phyloP scores from a whole-genome alignment of 2,888 invertebrate genomes.

The Dynastes hyllus region DNA sequence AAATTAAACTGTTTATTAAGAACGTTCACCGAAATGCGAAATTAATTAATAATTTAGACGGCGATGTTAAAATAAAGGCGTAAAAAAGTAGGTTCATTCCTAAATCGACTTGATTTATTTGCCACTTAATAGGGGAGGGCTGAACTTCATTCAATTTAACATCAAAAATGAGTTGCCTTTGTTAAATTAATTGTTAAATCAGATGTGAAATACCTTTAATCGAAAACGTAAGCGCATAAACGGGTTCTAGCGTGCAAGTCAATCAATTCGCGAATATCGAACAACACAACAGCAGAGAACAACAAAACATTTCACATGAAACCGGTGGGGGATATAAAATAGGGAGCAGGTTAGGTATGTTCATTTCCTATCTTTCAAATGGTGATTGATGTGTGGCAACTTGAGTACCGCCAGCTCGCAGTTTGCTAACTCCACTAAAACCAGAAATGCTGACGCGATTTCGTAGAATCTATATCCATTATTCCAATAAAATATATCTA shows the following conservation, averaged over 20 bases:
- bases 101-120: constrained; percentile 22
- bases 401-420: constrained; percentile 45
- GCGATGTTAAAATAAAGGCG: no score
- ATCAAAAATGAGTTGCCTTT: constrained; percentile 40
- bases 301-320: constrained; percentile 62
- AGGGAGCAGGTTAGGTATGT: constrained; percentile 68
- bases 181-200: constrained; percentile 51
- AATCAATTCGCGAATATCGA: constrained; percentile 58
- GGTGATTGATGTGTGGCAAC: constrained; percentile 69
- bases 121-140: background rate
- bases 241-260: constrained; percentile 56
- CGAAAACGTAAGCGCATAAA: constrained; percentile 48
- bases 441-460: constrained; percentile 49
- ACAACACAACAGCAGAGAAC: constrained; percentile 50
- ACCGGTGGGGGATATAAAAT: constrained; percentile 64
- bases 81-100: no score
- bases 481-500: constrained; percentile 39
- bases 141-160: constrained; percentile 44
- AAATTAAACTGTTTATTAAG: no score
- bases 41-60: no score
- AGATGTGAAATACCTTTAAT: constrained; percentile 50
- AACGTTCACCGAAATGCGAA: no score
- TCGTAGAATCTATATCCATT: constrained; percentile 51
- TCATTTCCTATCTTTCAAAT: constrained; percentile 71
- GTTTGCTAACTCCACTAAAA: constrained; percentile 48